Conservation (phyloP, 2,888 invertebrate genomes). For the Rhingia campestris region DNA sequence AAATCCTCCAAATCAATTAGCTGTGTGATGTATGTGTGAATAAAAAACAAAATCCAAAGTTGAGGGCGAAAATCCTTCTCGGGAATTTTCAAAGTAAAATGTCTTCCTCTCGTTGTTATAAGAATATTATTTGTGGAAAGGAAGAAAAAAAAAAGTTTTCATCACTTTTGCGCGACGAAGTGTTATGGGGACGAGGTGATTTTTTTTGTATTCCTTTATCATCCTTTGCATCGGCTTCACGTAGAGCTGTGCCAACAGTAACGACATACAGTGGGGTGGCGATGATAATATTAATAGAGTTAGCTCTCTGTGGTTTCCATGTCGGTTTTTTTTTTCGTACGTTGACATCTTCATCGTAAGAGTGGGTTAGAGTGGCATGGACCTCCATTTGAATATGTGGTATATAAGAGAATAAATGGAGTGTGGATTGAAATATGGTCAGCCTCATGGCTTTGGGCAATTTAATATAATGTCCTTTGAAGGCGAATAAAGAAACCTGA, state of each 20-base stretch:
- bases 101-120: conserved; percentile 8
- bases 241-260: conserved; percentile 31
- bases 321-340: neutral
- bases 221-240: neutral
- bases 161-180: conserved; percentile 16
- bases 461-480: conserved; percentile 1
- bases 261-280: conserved; percentile 42
- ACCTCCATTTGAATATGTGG: conserved; percentile 1
- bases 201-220: conserved; percentile 23
- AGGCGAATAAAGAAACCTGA: neutral
- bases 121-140: neutral
- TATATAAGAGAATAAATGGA: neutral
- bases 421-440: conserved; percentile 8
- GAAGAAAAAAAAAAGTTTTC: conserved; percentile 6
- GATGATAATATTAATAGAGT: conserved; percentile 57
- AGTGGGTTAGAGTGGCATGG: neutral
- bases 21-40: conserved; percentile 35
- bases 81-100: neutral
- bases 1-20: conserved; percentile 44
- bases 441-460: neutral
- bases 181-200: neutral
- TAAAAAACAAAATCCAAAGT: conserved; percentile 25
- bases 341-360: neutral
- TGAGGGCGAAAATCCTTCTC: conserved; percentile 24
- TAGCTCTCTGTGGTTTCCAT: conserved; percentile 40